A percentile compares a stretch with the other conserved stretches of the same genome.
Evolutionary conservation across 2,113 vertebrate genomes (phyloP).

Genomic region (Oncorhynchus tshawytscha): DNA sequence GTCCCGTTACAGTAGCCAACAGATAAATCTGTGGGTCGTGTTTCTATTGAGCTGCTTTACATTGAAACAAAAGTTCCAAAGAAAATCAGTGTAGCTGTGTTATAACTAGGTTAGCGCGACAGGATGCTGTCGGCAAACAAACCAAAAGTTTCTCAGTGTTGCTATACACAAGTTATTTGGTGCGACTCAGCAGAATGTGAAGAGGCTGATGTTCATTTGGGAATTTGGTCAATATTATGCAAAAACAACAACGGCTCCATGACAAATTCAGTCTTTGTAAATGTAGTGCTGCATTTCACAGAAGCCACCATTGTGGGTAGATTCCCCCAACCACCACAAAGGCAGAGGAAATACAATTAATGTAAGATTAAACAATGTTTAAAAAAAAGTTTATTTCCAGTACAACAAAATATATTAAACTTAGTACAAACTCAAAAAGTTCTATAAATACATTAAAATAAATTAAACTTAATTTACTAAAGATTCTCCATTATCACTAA

Average conservation of each 20-base stretch:
- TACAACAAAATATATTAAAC: conserved; percentile 84
- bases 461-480: conserved; percentile 79
- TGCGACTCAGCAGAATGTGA: too few species aligned
- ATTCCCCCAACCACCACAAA: too few species aligned
- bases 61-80: not conserved
- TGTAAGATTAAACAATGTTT: conserved; percentile 36
- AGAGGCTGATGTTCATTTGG: too few species aligned
- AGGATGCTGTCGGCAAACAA: not conserved
- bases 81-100: not conserved
- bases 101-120: not conserved
- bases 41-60: not conserved
- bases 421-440: conserved; percentile 67
- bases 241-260: too few species aligned
- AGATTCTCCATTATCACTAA: conserved; percentile 57
- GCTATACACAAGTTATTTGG: too few species aligned
- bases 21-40: not conserved
- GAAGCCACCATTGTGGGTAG: too few species aligned
- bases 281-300: too few species aligned
- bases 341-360: not conserved
- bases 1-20: not conserved
- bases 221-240: too few species aligned
- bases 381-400: conserved; percentile 68
- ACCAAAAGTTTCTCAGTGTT: not conserved
- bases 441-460: conserved; percentile 84
- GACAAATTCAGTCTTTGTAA: too few species aligned